Evolutionary conservation across 2,113 vertebrate species (phyloP).

Genomic region (Notarius quadriscutis): DNA sequence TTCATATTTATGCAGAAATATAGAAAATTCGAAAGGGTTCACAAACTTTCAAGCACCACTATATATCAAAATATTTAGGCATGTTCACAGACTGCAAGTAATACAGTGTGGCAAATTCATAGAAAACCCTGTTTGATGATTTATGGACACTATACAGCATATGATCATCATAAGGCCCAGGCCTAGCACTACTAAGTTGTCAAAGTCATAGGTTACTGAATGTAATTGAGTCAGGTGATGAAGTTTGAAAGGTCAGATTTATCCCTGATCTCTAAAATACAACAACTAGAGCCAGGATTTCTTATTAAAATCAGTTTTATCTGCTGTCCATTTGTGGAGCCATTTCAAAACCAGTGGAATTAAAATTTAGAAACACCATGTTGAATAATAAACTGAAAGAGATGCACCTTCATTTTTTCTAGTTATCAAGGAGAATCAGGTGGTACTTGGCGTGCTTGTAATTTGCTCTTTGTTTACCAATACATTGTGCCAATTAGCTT

Average conservation of each 20-base stretch:
- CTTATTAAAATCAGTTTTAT: neutral
- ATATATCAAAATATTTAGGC: too few relatives aligned
- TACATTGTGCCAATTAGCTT: slow-evolving; percentile 74
- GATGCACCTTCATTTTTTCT: slow-evolving; percentile 54
- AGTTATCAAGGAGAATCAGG: slow-evolving; percentile 67
- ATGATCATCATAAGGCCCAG: too few relatives aligned
- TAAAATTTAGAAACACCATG: neutral
- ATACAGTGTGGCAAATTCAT: too few relatives aligned
- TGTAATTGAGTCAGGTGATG: neutral
- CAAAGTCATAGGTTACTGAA: neutral
- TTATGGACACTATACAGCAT: too few relatives aligned
- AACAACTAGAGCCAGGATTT: neutral
- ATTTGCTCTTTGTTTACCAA: slow-evolving; percentile 71
- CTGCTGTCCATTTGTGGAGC: neutral
- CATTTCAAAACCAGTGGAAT: neutral
- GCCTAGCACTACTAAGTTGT: neutral
- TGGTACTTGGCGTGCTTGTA: slow-evolving; percentile 61
- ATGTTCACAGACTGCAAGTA: too few relatives aligned
- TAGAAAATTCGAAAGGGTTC: too few relatives aligned
- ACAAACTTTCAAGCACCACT: too few relatives aligned
- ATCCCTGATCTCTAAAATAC: neutral
- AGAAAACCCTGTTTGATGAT: too few relatives aligned
- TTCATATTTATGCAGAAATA: too few relatives aligned
- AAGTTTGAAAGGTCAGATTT: neutral
- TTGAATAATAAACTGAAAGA: slow-evolving; percentile 42